Evolutionary conservation across 2,113 vertebrate species (phyloP).

Genomic region (Trogon surrucura): DNA sequence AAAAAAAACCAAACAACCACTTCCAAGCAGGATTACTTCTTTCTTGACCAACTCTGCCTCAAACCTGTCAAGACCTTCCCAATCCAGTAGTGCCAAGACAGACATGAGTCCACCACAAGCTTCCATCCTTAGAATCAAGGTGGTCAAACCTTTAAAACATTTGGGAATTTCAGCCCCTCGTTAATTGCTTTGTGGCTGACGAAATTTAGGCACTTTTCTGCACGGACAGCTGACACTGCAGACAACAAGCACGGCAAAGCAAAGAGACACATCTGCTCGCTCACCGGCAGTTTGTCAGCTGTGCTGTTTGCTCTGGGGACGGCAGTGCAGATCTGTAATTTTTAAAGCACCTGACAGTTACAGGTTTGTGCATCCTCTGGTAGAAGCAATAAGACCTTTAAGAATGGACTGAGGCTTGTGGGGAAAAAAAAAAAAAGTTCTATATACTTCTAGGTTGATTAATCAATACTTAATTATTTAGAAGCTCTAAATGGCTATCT

Average conservation of each 20-base stretch:
- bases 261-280: not conserved
- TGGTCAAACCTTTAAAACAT: not conserved
- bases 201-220: not conserved
- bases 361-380: not conserved
- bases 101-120: accelerated
- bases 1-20: not conserved
- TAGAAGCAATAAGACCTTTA: constrained; percentile 63
- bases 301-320: not conserved
- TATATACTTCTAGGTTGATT: constrained; percentile 60
- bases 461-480: constrained; percentile 81
- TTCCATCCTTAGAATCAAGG: not conserved
- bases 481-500: constrained; percentile 73
- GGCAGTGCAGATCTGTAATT: not conserved
- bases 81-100: not conserved
- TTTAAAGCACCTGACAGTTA: not conserved
- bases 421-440: not conserved
- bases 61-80: not conserved
- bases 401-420: constrained; percentile 32
- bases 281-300: not conserved
- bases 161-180: not conserved
- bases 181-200: not conserved
- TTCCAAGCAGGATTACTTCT: not conserved
- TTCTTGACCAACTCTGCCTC: not conserved
- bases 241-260: not conserved
- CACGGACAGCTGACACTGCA: not conserved